Percentiles rank a stretch among this genome's conserved stretches.
These are phyloP conservation scores for Rhodinocichla rosea DNA, from an alignment of 2,113 vertebrate species.

Conservation along the genomic window DNA sequence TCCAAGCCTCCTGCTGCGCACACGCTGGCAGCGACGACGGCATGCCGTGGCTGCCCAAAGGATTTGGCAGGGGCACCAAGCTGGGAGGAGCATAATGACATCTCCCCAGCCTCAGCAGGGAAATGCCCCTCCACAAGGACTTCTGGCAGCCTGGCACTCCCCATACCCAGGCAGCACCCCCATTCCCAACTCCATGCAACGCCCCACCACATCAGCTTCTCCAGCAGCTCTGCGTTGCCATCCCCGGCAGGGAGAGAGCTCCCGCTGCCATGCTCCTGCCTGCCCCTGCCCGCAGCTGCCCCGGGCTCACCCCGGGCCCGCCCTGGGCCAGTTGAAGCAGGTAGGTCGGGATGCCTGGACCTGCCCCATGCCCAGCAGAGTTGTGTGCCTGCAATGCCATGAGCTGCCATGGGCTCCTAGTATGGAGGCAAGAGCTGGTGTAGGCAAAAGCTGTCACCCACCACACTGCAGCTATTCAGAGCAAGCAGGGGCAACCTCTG, in stretches of 20 bases:
- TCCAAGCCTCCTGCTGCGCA: background rate
- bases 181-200: background rate
- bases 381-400: accelerated
- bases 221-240: background rate
- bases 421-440: background rate
- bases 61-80: background rate
- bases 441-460: background rate
- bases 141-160: background rate
- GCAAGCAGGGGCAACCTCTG: background rate
- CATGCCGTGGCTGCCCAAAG: background rate
- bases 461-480: background rate
- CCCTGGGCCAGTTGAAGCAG: background rate
- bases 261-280: background rate
- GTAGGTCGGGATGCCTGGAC: background rate
- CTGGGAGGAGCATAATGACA: background rate
- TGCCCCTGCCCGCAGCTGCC: constrained; percentile 5
- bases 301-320: background rate
- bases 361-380: background rate
- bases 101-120: background rate
- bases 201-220: accelerated
- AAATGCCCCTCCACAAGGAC: background rate
- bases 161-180: background rate
- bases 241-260: background rate
- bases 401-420: background rate
- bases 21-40: background rate